A percentile compares a stretch with the other conserved stretches of the same genome.
phyloP scores from a whole-genome alignment of 2,113 vertebrate species.

The Gulo gulo region DNA sequence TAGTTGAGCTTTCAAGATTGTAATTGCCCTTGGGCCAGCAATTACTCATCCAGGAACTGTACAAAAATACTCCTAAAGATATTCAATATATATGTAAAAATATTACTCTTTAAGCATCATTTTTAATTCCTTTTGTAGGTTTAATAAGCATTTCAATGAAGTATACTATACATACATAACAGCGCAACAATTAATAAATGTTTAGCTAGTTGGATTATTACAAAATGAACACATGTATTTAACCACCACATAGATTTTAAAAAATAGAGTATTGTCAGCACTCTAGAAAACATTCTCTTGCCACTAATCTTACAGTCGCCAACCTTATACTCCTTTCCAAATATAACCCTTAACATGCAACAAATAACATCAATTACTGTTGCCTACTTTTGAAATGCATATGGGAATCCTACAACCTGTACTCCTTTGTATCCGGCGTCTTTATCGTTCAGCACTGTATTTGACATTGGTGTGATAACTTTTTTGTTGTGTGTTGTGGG shows the following conservation, averaged over 20 bases:
- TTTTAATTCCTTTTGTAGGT: background rate
- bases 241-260: background rate
- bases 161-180: background rate
- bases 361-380: background rate
- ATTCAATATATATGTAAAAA: background rate
- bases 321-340: background rate
- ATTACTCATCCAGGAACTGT: background rate
- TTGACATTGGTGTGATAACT: background rate
- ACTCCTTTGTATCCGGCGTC: background rate
- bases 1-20: background rate
- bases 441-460: background rate
- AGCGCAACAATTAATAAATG: background rate
- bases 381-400: background rate
- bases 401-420: background rate
- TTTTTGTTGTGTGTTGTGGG: background rate
- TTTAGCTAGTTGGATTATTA: background rate
- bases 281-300: background rate
- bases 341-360: background rate
- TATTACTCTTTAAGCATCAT: constrained; percentile 6
- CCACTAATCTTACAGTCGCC: background rate
- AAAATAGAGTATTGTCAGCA: background rate
- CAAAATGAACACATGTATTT: background rate
- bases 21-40: background rate
- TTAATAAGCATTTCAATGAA: background rate
- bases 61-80: constrained; percentile 10